Conservation (phyloP, 2,888 invertebrate genomes). For the Phlogophora meticulosa region DNA sequence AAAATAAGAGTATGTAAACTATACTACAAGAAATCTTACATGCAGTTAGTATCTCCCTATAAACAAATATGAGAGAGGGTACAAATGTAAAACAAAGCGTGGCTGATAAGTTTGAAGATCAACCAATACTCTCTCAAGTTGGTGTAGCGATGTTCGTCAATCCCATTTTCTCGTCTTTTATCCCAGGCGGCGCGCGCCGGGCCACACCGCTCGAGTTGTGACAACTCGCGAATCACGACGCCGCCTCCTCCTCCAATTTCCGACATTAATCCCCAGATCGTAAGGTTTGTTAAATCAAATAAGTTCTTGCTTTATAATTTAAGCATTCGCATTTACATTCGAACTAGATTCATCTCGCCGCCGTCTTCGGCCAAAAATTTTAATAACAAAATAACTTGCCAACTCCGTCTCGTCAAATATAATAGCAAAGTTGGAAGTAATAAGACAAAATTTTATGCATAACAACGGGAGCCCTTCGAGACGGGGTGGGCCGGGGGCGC, state of each 20-base stretch:
- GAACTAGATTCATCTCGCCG: conserved; percentile 84
- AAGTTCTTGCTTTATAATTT: conserved; percentile 89
- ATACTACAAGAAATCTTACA: conserved; percentile 1
- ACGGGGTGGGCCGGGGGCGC: conserved; percentile 66
- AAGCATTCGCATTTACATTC: conserved; percentile 88
- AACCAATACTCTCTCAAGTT: conserved; percentile 58
- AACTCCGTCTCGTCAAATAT: conserved; percentile 90
- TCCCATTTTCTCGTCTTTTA: conserved; percentile 70
- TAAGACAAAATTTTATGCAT: conserved; percentile 91
- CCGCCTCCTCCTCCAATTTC: conserved; percentile 76
- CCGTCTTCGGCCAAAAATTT: conserved; percentile 87
- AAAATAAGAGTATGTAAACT: neutral
- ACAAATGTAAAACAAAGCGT: conserved; percentile 56
- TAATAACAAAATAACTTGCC: conserved; percentile 91
- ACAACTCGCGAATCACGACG: conserved; percentile 77
- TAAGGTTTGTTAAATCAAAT: conserved; percentile 89
- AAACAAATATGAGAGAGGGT: conserved; percentile 22
- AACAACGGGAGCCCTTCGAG: conserved; percentile 86
- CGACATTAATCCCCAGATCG: conserved; percentile 86
- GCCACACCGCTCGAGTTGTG: conserved; percentile 47
- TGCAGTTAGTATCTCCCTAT: neutral
- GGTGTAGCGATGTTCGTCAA: conserved; percentile 63
- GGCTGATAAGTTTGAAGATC: conserved; percentile 64
- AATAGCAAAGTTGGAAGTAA: conserved; percentile 90
- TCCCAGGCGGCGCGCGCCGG: conserved; percentile 55